Evolutionary conservation across 2,113 vertebrate genomes (phyloP), one percentile per base, ranked within the genome.

Genomic region (Typhlomys cinereus): DNA sequence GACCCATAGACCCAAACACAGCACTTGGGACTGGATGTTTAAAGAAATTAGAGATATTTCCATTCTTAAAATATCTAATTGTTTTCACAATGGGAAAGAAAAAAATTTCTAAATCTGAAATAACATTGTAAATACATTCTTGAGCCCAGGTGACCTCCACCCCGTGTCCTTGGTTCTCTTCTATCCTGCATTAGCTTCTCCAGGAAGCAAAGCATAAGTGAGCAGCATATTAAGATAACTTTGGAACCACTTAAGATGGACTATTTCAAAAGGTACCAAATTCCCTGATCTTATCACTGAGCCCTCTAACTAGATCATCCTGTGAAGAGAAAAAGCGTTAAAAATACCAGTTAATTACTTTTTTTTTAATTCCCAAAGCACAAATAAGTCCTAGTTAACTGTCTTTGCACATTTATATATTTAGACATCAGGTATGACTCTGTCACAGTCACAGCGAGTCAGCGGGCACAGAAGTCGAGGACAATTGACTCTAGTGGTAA

Each of bases 281-380:
- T 95, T 97, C 96, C 97, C 97, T 96, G 96, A 97, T 97, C 95
- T 96, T 97, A 96, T 97, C 95, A 96, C 92, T 84, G 94, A 96
- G 75, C 93, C 85, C 94, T 91, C 96, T 97, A 97, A 97, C 95
- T 97, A 96, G 97, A 96, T 96, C 97, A 96, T 94, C 85, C 96
- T 95, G 95, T 95, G 95, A 96, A 95, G 94, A 97, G 97, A 96
- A 97, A 96, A 83, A 88, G 97, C 93, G 95, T 97, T 97, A 97
- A 97, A 97, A 97, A 97, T 97, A 97, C 74, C 97, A 97, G 97
- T 97, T 97, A 97, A 97, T 97, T 97, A 97, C 97, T 97, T 97
- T 97, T 96, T 97, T 96, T 97, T 96, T 78, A 95, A 97, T 94
- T 97, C 97, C 94, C 97, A 91, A 83, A 62, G 70, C 90, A 92